Base-by-base conservation (phyloP, 2,113 vertebrate genomes). In the Syngnathoides biaculeatus region DNA sequence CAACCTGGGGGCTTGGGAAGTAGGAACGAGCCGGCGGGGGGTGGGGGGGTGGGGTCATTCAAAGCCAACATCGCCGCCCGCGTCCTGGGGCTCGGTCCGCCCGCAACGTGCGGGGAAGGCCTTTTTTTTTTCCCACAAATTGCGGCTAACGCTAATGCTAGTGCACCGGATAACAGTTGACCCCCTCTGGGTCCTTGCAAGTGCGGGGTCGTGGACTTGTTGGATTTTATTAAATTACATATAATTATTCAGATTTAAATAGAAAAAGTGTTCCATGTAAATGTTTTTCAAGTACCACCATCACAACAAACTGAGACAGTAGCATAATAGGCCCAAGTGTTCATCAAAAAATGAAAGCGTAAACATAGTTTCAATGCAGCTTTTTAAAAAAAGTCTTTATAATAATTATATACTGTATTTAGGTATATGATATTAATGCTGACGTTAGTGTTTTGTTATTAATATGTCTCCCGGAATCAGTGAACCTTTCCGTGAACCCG, bases 1-100 rank as follows among this genome's bases (percentile, higher is more conserved):
- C 94, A 95, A 96, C 94, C 95, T 94, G 93, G 92, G 93, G 91
- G 92, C 93, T 92, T 84, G 88, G 93, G 89, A 92, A 92, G 91
- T 88, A 86, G 87, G 88, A 85, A 75, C 81, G 40, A 12, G 40
- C 79, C 67, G 85, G 81, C 58, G 64, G 35, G 76, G 81, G 59
- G 64, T 24, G 76, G 64, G 77, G 72, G 77, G 24, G 35, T n/a
- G 93, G 92, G 92, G 91, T 90, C 91, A 90, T 88, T 89, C 91
- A 90, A 92, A 93, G 93, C 93, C 93, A 91, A 94, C 91, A 92
- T 92, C 82, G 74, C 91, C 87, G 88, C 89, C 86, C 89, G 89
- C 90, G 90, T 92, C 91, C 92, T n/a, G n/a, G 90, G 89, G 88
- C 86, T 87, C 90, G 90, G 88, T 87, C 77, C 86, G 71, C 67